phyloP scores from a whole-genome alignment of 2,113 vertebrate genomes.

The Amblyopsis rosae region DNA sequence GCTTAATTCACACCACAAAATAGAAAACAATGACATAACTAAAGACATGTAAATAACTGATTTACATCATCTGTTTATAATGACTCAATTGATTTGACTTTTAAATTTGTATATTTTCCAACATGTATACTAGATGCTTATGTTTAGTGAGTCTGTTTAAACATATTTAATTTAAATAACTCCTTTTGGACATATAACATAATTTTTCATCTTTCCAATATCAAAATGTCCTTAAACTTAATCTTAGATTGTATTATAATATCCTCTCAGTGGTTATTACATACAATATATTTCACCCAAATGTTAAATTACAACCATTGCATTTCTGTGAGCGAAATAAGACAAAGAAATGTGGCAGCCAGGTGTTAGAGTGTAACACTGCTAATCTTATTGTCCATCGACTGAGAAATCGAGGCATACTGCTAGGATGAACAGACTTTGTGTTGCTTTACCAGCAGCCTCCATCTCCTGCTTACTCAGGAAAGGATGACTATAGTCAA shows the following conservation, averaged over 20 bases:
- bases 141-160: background rate
- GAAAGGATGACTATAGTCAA: constrained; percentile 53
- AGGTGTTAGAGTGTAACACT: constrained; percentile 41
- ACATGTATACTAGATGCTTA: background rate
- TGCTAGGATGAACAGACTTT: constrained; percentile 54
- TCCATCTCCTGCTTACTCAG: constrained; percentile 69
- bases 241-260: background rate
- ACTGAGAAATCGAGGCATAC: constrained; percentile 34
- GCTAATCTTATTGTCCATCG: constrained; percentile 47
- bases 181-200: background rate
- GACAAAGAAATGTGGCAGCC: constrained; percentile 70
- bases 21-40: constrained; percentile 11
- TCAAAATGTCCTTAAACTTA: background rate
- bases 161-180: constrained; percentile 1
- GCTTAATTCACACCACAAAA: constrained; percentile 14
- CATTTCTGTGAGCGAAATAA: constrained; percentile 67
- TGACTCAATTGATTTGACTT: background rate
- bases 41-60: background rate
- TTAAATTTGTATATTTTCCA: background rate
- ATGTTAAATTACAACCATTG: constrained; percentile 63
- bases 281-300: constrained; percentile 65
- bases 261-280: constrained; percentile 60
- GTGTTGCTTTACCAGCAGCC: constrained; percentile 43
- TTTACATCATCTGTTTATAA: constrained; percentile 5
- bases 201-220: background rate